Conservation (phyloP, 2,797 vertebrate species). For the Tadarida brasiliensis region DNA sequence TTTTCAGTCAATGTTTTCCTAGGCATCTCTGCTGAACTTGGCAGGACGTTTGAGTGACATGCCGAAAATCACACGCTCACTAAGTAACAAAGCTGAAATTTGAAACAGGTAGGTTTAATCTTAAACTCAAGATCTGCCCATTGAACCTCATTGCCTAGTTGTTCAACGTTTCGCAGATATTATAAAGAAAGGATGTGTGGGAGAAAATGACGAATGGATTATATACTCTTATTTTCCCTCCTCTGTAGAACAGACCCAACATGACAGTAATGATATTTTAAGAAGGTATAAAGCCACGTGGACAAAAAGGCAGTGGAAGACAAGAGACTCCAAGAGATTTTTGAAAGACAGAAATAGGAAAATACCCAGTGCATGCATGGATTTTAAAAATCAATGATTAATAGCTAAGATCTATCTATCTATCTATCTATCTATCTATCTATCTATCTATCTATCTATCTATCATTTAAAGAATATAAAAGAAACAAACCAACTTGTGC, state of each 20-base stretch:
- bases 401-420: not conserved
- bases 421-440: too few species aligned
- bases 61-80: not conserved
- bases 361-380: not conserved
- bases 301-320: not conserved
- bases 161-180: not conserved
- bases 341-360: not conserved
- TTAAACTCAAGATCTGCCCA: not conserved
- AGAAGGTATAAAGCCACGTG: not conserved
- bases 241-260: not conserved
- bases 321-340: not conserved
- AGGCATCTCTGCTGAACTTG: not conserved
- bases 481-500: not conserved
- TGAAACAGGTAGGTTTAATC: not conserved
- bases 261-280: not conserved
- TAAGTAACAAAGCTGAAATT: not conserved
- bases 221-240: not conserved
- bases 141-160: not conserved
- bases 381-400: not conserved
- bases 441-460: not conserved
- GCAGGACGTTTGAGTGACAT: slow-evolving; percentile 22
- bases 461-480: not conserved
- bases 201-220: not conserved
- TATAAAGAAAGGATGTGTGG: not conserved
- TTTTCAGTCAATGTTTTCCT: slow-evolving; percentile 53